Base-by-base conservation (phyloP, 2,888 invertebrate species). In the Octodonta nipae region DNA sequence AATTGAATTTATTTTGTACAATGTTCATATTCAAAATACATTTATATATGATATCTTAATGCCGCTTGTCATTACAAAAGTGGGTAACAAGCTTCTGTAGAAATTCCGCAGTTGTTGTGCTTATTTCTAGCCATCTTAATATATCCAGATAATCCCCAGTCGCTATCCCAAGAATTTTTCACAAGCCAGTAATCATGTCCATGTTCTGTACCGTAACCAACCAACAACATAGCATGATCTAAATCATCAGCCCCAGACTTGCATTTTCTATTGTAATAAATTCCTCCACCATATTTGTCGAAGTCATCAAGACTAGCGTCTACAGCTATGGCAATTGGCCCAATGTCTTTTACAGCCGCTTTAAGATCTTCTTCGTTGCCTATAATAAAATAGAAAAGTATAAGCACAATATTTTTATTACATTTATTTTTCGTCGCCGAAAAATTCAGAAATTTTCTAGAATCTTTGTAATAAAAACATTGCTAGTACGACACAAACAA, bases 91-190 rank as follows among this genome's bases (percentile, higher is more conserved):
- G 87, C 80, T 31, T 67, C 56, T 29, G 73, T 63, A 27, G 88
- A 86, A 55, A 89, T 76, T 47, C 88, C 89, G 60, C 89, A 89
- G 55, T 79, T 75, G 61, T 89, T 88, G 1, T 67, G 40, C 4
- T 31, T 35, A 29, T 51, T 49, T 26, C 48, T 42, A 3, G 46
- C 41, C 28, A 56, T 40, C 41, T 47, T 54, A n/a, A 51, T 44
- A 34, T 51, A 57, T 1, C 58, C 58, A 4, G 42, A 40, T 30
- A 51, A 42, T 31, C 55, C 52, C 54, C 56, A 57, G 5, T 38
- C 28, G 2, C 53, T 38, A 2, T 72, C 67, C 69, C 73, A 77
- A 11, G 75, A 75, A 52, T 78, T 78, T 50, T 78, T 78, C 2
- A 78, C 70, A 8, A 77, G 49, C 76, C 77, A 79, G 48, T 73